Evolutionary conservation across 2,113 vertebrate species (phyloP).

Genomic region (Oncorhynchus mykiss): DNA sequence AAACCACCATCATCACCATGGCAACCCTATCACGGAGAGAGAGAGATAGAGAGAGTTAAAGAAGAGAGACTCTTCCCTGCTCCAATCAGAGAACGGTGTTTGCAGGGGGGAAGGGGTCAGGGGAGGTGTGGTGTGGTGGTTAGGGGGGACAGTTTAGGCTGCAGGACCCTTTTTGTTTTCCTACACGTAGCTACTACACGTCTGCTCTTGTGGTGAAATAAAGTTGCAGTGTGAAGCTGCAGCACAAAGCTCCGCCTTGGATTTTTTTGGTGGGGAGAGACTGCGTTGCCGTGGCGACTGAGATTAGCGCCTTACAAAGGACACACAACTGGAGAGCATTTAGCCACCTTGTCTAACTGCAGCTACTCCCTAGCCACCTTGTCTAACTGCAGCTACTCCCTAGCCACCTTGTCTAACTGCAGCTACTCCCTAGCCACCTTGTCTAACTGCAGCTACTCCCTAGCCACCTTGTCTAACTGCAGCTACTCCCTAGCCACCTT

Average conservation of each 20-base stretch:
- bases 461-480: no score
- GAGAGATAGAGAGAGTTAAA: background rate
- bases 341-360: background rate
- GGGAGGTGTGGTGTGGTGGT: background rate
- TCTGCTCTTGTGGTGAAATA: conserved; percentile 19
- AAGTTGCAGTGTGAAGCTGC: background rate
- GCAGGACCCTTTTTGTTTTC: conserved; percentile 27
- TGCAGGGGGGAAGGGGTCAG: background rate
- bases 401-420: background rate
- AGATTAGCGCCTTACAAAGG: background rate
- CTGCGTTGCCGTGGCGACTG: background rate
- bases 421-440: no score
- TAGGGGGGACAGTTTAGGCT: conserved; percentile 1
- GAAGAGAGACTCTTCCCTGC: background rate
- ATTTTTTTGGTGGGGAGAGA: background rate
- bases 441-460: no score
- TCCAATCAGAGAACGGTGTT: conserved; percentile 12
- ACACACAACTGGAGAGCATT: background rate
- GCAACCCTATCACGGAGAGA: conserved; percentile 10
- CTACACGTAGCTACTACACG: conserved; percentile 8
- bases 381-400: background rate
- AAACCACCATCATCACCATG: conserved; percentile 17
- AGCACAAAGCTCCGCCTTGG: conserved; percentile 11
- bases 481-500: no score
- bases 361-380: no score